These are phyloP conservation scores for Sphaerodactylus townsendi DNA, from an alignment of 2,113 vertebrate genomes.

Conservation along the genomic window DNA sequence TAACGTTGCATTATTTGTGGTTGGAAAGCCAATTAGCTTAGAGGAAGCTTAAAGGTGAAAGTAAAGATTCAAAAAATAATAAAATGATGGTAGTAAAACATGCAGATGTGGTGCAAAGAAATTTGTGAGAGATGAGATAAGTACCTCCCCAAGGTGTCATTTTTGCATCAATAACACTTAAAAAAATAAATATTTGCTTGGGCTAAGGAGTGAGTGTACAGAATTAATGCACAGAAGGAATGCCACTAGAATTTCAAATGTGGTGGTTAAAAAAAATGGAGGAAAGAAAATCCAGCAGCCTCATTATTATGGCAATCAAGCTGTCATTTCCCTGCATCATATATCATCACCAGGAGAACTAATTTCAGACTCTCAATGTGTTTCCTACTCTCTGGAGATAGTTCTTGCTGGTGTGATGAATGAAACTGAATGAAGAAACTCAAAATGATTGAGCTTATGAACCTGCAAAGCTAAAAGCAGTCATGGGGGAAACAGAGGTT, in stretches of 20 bases:
- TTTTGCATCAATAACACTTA: constrained; percentile 26
- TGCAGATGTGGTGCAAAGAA: neutral
- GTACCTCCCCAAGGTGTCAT: constrained; percentile 29
- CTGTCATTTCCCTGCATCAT: constrained; percentile 44
- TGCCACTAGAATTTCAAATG: constrained; percentile 52
- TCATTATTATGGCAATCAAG: constrained; percentile 62
- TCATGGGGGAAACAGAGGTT: neutral
- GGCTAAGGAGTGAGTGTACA: constrained; percentile 11
- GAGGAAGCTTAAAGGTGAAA: constrained; percentile 36
- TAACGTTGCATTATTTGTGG: constrained; percentile 38
- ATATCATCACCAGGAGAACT: constrained; percentile 53
- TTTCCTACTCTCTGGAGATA: constrained; percentile 45
- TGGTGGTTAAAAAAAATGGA: constrained; percentile 24
- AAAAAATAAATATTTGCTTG: constrained; percentile 27
- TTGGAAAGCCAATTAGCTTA: constrained; percentile 22
- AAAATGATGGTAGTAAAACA: constrained; percentile 15
- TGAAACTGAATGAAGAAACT: constrained; percentile 41
- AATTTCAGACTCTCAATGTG: constrained; percentile 52
- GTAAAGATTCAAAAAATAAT: constrained; percentile 23
- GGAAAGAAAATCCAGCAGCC: constrained; percentile 31
- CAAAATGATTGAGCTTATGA: constrained; percentile 26
- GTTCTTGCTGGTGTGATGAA: constrained; percentile 41
- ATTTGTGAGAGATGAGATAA: constrained; percentile 26
- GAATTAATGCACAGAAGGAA: constrained; percentile 50
- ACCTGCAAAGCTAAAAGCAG: neutral